Evolutionary conservation across 2,888 invertebrate species (phyloP).

Genomic region (Stramonita haemastoma): DNA sequence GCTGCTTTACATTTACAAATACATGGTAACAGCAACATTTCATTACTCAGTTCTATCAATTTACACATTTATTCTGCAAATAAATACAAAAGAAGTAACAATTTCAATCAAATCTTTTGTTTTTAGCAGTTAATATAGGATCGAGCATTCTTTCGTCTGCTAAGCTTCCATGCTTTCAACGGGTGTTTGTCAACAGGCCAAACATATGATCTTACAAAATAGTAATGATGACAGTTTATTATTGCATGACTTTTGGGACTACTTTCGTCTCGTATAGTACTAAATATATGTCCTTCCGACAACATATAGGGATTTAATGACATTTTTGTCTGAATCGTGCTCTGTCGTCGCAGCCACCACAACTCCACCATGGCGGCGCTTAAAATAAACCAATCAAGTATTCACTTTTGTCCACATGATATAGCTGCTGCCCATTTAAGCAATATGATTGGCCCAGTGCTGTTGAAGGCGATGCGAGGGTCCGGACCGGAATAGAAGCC

Average conservation of each 20-base stretch:
- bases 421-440: background rate
- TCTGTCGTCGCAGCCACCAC: background rate
- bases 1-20: background rate
- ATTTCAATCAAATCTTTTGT: no score
- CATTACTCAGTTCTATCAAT: no score
- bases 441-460: background rate
- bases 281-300: background rate
- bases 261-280: background rate
- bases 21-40: no score
- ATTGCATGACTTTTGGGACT: no score
- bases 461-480: background rate
- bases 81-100: no score
- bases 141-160: constrained; percentile 22
- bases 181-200: constrained; percentile 8
- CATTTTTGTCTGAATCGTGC: background rate
- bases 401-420: background rate
- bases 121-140: no score
- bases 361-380: background rate
- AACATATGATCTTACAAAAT: background rate
- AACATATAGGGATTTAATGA: background rate
- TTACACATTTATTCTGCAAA: no score
- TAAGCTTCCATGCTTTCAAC: background rate
- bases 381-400: background rate
- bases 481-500: background rate
- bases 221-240: background rate